A percentile compares a stretch with the other conserved stretches of the same genome.
Evolutionary conservation across 2,888 invertebrate species (phyloP).

Genomic region (Heteromyza rotundicornis): DNA sequence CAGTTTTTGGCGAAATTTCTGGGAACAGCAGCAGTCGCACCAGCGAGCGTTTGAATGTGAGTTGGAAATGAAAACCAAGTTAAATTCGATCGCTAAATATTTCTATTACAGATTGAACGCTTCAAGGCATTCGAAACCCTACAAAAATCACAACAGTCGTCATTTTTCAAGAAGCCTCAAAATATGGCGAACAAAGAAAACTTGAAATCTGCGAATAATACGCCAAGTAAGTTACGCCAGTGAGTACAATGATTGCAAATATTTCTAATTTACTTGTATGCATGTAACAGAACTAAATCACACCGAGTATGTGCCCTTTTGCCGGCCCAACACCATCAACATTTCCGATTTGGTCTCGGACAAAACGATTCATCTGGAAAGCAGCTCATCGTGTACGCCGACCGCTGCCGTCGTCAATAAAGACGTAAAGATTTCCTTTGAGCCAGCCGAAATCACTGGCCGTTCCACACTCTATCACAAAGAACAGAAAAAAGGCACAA

Average conservation of each 20-base stretch:
- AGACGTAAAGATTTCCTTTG: conserved; percentile 52
- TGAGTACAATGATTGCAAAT: background rate
- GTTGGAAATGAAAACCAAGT: background rate
- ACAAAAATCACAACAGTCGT: conserved; percentile 38
- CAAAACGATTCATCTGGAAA: conserved; percentile 57
- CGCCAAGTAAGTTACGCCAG: conserved; percentile 22
- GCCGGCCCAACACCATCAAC: conserved; percentile 42
- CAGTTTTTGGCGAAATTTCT: conserved; percentile 51
- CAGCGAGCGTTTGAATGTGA: conserved; percentile 46
- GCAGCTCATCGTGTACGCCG: conserved; percentile 33
- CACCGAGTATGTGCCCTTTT: conserved; percentile 12
- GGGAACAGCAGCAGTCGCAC: conserved; percentile 29
- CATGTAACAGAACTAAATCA: conserved; percentile 23
- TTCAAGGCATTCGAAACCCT: conserved; percentile 48
- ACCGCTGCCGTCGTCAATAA: conserved; percentile 31
- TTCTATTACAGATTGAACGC: conserved; percentile 43
- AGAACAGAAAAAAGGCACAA: conserved; percentile 20
- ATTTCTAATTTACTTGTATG: too few species aligned
- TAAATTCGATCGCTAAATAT: background rate
- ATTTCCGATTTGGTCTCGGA: conserved; percentile 57
- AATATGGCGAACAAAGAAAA: conserved; percentile 28
- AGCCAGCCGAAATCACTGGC: conserved; percentile 59
- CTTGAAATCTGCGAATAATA: conserved; percentile 13
- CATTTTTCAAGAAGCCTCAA: conserved; percentile 30
- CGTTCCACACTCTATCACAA: conserved; percentile 53